These are phyloP conservation scores for Temnothorax unifasciatus DNA, from an alignment of 2,888 invertebrate genomes.

Conservation along the genomic window DNA sequence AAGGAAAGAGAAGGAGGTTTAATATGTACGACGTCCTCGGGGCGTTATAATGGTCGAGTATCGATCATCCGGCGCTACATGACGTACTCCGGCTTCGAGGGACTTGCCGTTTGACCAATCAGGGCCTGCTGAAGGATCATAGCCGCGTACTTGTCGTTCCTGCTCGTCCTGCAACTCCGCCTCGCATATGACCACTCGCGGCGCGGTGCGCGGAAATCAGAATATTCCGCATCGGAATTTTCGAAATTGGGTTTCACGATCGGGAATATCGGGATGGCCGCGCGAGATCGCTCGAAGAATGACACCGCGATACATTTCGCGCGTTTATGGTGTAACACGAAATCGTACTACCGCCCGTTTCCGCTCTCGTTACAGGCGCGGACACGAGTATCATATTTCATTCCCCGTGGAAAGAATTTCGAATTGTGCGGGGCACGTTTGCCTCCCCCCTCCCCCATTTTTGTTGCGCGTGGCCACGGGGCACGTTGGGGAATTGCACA, in stretches of 20 bases:
- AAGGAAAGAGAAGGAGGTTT: conserved; percentile 45
- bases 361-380: background rate
- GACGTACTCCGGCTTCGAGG: conserved; percentile 67
- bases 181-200: background rate
- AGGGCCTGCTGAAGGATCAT: conserved; percentile 59
- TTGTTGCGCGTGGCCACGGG: background rate
- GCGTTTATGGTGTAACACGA: background rate
- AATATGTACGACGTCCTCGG: conserved; percentile 74
- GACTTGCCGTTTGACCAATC: conserved; percentile 72
- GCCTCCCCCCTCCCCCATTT: background rate
- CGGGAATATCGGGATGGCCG: background rate
- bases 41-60: conserved; percentile 74
- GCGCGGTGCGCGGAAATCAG: conserved; percentile 8
- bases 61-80: conserved; percentile 69
- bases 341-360: background rate
- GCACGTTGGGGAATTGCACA: background rate
- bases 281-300: background rate
- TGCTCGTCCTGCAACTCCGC: conserved; percentile 58
- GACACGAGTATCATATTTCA: conserved; percentile 38
- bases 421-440: background rate
- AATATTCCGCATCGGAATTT: conserved; percentile 23
- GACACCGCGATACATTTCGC: background rate
- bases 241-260: background rate
- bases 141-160: conserved; percentile 63
- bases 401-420: conserved; percentile 20